Evolutionary conservation across 2,797 vertebrate species (phyloP).

Genomic region (Gambusia yucatana): DNA sequence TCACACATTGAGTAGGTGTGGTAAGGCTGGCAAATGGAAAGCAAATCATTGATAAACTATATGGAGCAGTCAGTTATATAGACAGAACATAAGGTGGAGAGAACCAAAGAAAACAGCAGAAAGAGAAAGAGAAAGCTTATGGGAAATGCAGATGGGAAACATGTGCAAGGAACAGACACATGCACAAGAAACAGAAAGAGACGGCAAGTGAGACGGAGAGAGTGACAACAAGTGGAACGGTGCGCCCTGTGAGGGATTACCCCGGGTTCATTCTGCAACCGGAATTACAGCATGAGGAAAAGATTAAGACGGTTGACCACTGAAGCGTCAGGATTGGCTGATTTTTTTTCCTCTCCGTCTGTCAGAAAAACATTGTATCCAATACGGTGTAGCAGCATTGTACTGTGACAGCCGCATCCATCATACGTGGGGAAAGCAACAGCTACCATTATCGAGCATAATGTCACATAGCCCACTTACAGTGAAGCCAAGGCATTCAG

Average conservation of each 20-base stretch:
- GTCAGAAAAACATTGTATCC: slow-evolving; percentile 63
- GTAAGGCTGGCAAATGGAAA: slow-evolving; percentile 54
- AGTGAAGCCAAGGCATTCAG: slow-evolving; percentile 54
- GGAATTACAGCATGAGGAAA: slow-evolving; percentile 67
- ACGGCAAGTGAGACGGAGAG: slow-evolving; percentile 19
- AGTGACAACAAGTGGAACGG: slow-evolving; percentile 56
- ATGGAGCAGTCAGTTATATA: slow-evolving; percentile 55
- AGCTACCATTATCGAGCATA: slow-evolving; percentile 62
- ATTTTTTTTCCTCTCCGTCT: slow-evolving; percentile 34
- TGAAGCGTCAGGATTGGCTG: slow-evolving; percentile 65
- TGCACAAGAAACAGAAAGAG: slow-evolving; percentile 5
- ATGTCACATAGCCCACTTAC: slow-evolving; percentile 65
- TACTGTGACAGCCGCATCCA: slow-evolving; percentile 67
- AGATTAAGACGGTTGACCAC: slow-evolving; percentile 67
- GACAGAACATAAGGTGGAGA: slow-evolving; percentile 38
- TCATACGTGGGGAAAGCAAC: slow-evolving; percentile 58
- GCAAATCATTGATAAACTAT: slow-evolving; percentile 70
- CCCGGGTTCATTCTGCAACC: slow-evolving; percentile 62
- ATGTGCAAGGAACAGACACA: neutral
- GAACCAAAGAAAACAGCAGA: slow-evolving; percentile 43
- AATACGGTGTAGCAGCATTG: slow-evolving; percentile 58
- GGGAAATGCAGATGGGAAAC: slow-evolving; percentile 3
- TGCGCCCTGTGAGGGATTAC: slow-evolving; percentile 62
- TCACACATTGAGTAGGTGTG: slow-evolving; percentile 65
- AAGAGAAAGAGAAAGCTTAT: slow-evolving; percentile 23